Base-by-base conservation (phyloP, 2,888 invertebrate species). In the Dynastes grantii region DNA sequence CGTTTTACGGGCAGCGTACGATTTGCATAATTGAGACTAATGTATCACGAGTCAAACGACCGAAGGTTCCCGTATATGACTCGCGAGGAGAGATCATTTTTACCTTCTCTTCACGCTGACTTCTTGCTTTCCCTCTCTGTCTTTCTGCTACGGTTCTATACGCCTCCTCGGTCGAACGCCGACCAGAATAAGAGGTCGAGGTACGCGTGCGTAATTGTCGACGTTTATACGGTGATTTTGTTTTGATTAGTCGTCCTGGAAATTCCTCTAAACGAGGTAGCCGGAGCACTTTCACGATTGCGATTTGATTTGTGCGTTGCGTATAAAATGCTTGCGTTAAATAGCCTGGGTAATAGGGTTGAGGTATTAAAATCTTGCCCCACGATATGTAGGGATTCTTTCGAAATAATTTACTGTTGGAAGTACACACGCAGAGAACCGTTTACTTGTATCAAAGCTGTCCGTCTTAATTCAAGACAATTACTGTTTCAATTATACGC, bases 1-100 rank as follows among this genome's bases (percentile, higher is more conserved):
- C 79, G 67, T 77, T 79, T 75, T 71, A 79, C 65, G 77, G 77
- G 77, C 49, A 45, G 45, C 61, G n/a, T 58, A 51, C 73, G 73
- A 79, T 79, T 79, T 79, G 73, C 79, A 79, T 79, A 79, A 79
- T 79, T 79, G 77, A 77, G 73, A 64, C 77, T 77, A 77, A 77
- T 79, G 75, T 75, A 79, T 79, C 79, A 76, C 70, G 76, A 78
- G 51, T n/a, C 32, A 58, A 9, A 45, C 45, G 45, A 8, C 29
- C 53, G 70, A 76, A 37, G 37, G 64, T 11, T 45, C 45, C 11
- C 45, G 45, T 45, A 45, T 11, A 11, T 37, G 32, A 37, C 2
- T 63, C 29, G 32, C 29, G 2, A 61, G 29, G 8, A 45, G 45
- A 45, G 8, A 45, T 45, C 45, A 45, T 45, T 45, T 45, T 11